Evolutionary conservation across 2,888 invertebrate genomes (phyloP).

Genomic region (Oligia fasciuncula): DNA sequence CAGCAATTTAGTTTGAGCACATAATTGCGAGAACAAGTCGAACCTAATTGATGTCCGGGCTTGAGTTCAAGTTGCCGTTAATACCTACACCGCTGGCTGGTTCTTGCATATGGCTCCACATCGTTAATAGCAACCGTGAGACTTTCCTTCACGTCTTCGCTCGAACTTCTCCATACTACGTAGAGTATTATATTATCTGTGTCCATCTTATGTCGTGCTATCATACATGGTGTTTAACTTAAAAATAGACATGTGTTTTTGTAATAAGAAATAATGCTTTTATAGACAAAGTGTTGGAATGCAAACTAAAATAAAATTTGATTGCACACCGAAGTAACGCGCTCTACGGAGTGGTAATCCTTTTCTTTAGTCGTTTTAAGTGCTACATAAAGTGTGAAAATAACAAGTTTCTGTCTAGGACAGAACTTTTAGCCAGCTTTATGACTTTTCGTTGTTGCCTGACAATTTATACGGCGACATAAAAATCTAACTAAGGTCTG

Average conservation of each 20-base stretch:
- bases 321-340: constrained; percentile 40
- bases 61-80: constrained; percentile 85
- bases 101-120: constrained; percentile 72
- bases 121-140: constrained; percentile 65
- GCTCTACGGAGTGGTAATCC: constrained; percentile 45
- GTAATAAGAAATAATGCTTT: constrained; percentile 27
- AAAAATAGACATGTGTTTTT: constrained; percentile 43
- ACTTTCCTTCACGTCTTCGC: constrained; percentile 43
- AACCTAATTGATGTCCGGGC: constrained; percentile 87
- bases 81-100: constrained; percentile 69
- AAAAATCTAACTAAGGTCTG: constrained; percentile 32
- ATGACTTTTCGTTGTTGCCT: constrained; percentile 45
- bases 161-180: constrained; percentile 28
- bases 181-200: too few relatives aligned
- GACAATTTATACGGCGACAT: constrained; percentile 44
- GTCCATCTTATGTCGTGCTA: constrained; percentile 43
- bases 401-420: constrained; percentile 60
- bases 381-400: constrained; percentile 52
- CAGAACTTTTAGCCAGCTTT: constrained; percentile 50
- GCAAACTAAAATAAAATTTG: constrained; percentile 50
- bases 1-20: constrained; percentile 88
- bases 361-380: constrained; percentile 54
- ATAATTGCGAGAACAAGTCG: constrained; percentile 89
- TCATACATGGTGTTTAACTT: constrained; percentile 51
- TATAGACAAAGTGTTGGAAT: constrained; percentile 27